Conservation (phyloP, 2,113 vertebrate genomes). For the Recurvirostra avosetta region DNA sequence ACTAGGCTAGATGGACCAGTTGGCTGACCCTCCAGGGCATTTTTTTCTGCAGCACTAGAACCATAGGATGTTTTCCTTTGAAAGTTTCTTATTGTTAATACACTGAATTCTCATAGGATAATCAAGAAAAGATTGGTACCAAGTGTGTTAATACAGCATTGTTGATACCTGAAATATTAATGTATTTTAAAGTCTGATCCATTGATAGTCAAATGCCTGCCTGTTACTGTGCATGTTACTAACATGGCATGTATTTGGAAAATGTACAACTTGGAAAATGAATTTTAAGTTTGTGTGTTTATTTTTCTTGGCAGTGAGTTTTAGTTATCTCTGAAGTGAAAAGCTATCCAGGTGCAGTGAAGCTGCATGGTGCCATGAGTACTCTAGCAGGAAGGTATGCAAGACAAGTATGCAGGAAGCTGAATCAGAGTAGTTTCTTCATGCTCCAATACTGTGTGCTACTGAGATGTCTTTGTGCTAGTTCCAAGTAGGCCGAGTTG, state of each 20-base stretch:
- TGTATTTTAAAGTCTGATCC: not conserved
- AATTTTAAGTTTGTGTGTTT: slow-evolving; percentile 4
- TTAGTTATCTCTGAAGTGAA: slow-evolving; percentile 5
- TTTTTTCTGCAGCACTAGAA: not conserved
- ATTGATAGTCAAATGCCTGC: not conserved
- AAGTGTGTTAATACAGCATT: not conserved
- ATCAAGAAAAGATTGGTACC: not conserved
- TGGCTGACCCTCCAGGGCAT: not conserved
- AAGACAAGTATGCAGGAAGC: not conserved
- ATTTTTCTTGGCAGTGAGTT: slow-evolving; percentile 23
- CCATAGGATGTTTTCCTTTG: not conserved
- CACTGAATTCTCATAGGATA: not conserved
- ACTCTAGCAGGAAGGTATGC: slow-evolving; percentile 6
- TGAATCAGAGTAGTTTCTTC: not conserved
- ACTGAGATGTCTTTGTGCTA: not conserved
- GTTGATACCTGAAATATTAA: not conserved
- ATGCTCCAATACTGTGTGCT: not conserved
- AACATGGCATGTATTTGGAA: slow-evolving; percentile 24
- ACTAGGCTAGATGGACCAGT: not conserved
- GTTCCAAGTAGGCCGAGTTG: not conserved
- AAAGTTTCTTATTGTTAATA: not conserved
- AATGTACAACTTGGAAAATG: not conserved
- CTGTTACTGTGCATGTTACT: not conserved
- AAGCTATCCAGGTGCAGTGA: slow-evolving; percentile 13
- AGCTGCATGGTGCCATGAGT: not conserved